phyloP scores from a whole-genome alignment of 2,888 invertebrate species.

The Lottia scabra region DNA sequence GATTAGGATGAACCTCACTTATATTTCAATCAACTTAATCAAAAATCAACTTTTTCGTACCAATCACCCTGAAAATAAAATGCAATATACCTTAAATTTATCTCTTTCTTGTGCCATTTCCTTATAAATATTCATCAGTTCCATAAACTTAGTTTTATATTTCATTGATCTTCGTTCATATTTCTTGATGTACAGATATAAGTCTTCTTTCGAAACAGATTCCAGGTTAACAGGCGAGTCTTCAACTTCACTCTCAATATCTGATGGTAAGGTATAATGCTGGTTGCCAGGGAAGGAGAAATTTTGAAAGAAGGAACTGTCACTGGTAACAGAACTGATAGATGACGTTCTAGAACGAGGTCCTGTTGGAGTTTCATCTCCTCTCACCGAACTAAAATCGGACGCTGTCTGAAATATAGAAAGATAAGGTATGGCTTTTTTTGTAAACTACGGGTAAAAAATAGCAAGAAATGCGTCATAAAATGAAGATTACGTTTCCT shows the following conservation, averaged over 20 bases:
- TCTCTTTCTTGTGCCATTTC: constrained; percentile 57
- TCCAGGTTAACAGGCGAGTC: constrained; percentile 50
- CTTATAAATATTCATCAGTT: constrained; percentile 54
- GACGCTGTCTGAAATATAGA: constrained; percentile 33
- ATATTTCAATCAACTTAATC: no score
- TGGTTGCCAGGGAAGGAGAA: constrained; percentile 44
- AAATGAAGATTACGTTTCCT: no score
- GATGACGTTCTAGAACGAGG: constrained; percentile 55
- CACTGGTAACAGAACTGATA: constrained; percentile 58
- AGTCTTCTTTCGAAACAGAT: constrained; percentile 55
- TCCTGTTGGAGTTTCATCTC: constrained; percentile 51
- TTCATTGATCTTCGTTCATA: constrained; percentile 55
- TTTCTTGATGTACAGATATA: constrained; percentile 54
- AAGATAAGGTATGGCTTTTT: background rate
- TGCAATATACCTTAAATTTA: constrained; percentile 51
- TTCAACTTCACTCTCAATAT: constrained; percentile 61
- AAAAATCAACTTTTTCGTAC: no score
- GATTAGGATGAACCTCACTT: no score
- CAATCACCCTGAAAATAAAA: no score
- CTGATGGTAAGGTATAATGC: constrained; percentile 54
- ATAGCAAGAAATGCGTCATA: no score
- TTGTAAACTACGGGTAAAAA: no score
- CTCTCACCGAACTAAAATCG: constrained; percentile 35
- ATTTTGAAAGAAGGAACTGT: constrained; percentile 53
- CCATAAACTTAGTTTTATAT: constrained; percentile 60